A percentile compares a stretch with the other conserved stretches of the same genome.
phyloP scores from a whole-genome alignment of 1,140 invertebrate species.

The Brachionus paranguensis region DNA sequence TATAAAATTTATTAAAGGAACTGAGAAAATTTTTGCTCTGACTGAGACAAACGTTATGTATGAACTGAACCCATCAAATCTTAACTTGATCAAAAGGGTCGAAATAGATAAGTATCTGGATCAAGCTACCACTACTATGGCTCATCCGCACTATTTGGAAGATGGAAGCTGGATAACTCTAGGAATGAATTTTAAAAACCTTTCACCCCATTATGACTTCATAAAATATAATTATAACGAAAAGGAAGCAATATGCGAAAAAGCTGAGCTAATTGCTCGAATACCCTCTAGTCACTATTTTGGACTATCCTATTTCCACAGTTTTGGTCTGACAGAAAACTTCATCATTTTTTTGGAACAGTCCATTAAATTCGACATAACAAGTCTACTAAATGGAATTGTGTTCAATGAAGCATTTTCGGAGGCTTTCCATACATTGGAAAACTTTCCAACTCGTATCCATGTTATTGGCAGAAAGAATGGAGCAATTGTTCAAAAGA shows the following conservation, averaged over 20 bases:
- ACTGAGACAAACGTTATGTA: constrained; percentile 21
- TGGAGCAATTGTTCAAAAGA: constrained; percentile 60
- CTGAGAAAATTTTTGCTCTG: not conserved
- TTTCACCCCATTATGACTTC: not conserved
- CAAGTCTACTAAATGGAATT: constrained; percentile 57
- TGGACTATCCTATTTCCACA: constrained; percentile 78
- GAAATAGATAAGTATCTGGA: constrained; percentile 1
- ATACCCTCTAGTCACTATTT: constrained; percentile 68
- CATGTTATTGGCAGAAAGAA: constrained; percentile 53
- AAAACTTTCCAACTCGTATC: constrained; percentile 52
- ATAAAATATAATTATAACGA: not conserved
- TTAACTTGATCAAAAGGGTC: not conserved
- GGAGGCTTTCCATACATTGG: not conserved
- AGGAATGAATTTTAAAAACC: constrained; percentile 21
- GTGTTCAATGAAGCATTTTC: not conserved
- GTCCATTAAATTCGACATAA: constrained; percentile 66
- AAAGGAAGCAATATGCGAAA: constrained; percentile 22
- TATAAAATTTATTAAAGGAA: not conserved
- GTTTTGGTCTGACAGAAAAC: constrained; percentile 75
- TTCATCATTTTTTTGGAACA: constrained; percentile 78
- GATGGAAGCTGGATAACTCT: constrained; percentile 29
- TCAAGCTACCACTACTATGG: not conserved
- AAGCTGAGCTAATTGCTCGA: constrained; percentile 57
- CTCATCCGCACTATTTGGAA: constrained; percentile 16
- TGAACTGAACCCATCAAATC: not conserved